These are phyloP conservation scores for Aspidapion aeneum DNA, from an alignment of 2,888 invertebrate genomes.

Conservation along the genomic window DNA sequence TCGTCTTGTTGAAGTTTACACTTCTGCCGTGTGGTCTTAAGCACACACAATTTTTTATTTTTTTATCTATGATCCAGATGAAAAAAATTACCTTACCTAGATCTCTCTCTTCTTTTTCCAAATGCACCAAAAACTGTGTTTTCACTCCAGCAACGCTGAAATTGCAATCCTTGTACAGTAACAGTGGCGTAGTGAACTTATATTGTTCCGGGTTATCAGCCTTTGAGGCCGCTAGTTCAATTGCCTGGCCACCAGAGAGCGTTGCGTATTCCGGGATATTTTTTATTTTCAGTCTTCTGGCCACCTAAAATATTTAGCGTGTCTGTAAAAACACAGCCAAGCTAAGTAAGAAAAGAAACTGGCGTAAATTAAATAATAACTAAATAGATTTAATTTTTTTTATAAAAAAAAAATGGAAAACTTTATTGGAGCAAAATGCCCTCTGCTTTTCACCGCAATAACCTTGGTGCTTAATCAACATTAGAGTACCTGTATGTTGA, in stretches of 20 bases:
- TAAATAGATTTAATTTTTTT: background rate
- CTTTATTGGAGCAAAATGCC: background rate
- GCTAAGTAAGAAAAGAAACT: background rate
- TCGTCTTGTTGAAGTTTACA: no score
- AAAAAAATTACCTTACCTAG: conserved; percentile 48
- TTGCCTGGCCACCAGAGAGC: conserved; percentile 78
- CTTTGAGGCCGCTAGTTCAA: conserved; percentile 74
- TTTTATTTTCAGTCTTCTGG: conserved; percentile 77
- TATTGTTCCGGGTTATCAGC: conserved; percentile 63
- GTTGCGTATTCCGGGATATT: conserved; percentile 70
- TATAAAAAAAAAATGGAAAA: background rate
- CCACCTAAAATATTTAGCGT: conserved; percentile 57
- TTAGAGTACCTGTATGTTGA: no score
- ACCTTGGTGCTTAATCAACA: no score
- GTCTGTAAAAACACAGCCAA: background rate
- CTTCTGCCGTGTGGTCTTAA: no score
- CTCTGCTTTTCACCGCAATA: no score
- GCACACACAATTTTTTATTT: no score
- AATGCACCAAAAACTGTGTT: conserved; percentile 55
- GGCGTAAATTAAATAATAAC: background rate
- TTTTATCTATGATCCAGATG: no score
- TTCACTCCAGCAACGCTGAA: conserved; percentile 89
- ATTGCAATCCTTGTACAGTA: conserved; percentile 71
- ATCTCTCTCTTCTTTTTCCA: conserved; percentile 57
- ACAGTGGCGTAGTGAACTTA: conserved; percentile 63